phyloP scores from a whole-genome alignment of 2,888 invertebrate species.

The Eudasyphora cyanicolor region DNA sequence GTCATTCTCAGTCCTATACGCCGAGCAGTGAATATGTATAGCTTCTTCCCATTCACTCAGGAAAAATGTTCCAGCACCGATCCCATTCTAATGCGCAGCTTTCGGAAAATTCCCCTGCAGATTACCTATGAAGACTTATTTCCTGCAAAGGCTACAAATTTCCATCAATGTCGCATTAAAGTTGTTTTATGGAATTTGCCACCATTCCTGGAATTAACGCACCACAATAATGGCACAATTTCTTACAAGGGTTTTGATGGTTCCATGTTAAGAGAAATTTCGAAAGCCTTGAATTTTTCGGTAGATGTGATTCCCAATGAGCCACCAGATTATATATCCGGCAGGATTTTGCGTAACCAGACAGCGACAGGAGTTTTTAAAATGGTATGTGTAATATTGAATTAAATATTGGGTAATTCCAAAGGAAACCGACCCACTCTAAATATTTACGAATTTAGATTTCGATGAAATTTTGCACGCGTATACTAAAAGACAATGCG shows the following conservation, averaged over 20 bases:
- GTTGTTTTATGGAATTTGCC: constrained; percentile 68
- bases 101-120: neutral
- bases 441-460: too few relatives aligned
- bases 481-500: neutral
- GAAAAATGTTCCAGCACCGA: neutral
- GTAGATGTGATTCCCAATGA: constrained; percentile 65
- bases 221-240: neutral
- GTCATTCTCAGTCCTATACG: neutral
- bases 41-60: neutral
- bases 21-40: neutral
- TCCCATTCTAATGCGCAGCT: constrained; percentile 6
- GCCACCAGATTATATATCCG: constrained; percentile 65
- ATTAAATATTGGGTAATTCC: too few relatives aligned
- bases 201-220: constrained; percentile 66
- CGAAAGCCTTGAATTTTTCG: constrained; percentile 67
- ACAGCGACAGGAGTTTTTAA: constrained; percentile 67
- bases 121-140: neutral
- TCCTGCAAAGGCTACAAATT: constrained; percentile 11
- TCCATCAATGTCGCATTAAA: constrained; percentile 25
- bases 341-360: constrained; percentile 65
- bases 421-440: too few relatives aligned
- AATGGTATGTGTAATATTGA: constrained; percentile 62
- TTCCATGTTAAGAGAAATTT: constrained; percentile 59
- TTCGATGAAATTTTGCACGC: too few relatives aligned
- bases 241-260: constrained; percentile 65